These are phyloP conservation scores for Macrobrachium nipponense DNA, from an alignment of 1,140 invertebrate species.

Conservation along the genomic window DNA sequence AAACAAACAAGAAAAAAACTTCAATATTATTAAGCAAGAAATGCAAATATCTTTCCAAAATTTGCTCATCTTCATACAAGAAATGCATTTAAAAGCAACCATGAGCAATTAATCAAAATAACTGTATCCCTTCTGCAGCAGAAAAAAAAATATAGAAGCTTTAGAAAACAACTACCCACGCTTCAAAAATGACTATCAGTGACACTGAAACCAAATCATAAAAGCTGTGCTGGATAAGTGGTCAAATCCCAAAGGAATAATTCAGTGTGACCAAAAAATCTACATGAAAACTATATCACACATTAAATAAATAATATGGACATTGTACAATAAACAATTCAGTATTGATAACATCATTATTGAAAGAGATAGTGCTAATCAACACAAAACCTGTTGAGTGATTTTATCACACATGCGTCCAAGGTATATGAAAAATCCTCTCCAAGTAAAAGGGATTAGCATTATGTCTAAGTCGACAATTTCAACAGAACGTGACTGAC, in stretches of 20 bases:
- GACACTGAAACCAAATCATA: slow-evolving; percentile 23
- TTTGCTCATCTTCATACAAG: not conserved
- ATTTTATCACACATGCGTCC: not conserved
- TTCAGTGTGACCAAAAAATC: not conserved
- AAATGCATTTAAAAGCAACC: slow-evolving; percentile 19
- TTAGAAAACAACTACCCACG: slow-evolving; percentile 26
- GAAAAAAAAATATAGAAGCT: slow-evolving; percentile 17
- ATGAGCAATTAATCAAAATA: slow-evolving; percentile 14
- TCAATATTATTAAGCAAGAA: not conserved
- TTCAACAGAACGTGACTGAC: not conserved
- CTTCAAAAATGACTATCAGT: slow-evolving; percentile 34
- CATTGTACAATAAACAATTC: no score
- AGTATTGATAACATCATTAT: no score
- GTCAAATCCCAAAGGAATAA: not conserved
- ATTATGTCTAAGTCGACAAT: slow-evolving; percentile 7
- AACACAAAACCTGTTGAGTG: not conserved
- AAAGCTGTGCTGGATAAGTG: slow-evolving; percentile 28
- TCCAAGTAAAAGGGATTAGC: slow-evolving; percentile 16
- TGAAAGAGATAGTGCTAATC: slow-evolving; percentile 14
- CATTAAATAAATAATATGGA: no score
- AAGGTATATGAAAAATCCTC: not conserved
- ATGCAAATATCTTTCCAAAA: slow-evolving; percentile 16
- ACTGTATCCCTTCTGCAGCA: slow-evolving; percentile 26
- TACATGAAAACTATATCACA: not conserved
- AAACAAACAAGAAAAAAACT: no score